These are phyloP conservation scores for Leiothrix lutea DNA, from an alignment of 2,113 vertebrate genomes.

Conservation along the genomic window DNA sequence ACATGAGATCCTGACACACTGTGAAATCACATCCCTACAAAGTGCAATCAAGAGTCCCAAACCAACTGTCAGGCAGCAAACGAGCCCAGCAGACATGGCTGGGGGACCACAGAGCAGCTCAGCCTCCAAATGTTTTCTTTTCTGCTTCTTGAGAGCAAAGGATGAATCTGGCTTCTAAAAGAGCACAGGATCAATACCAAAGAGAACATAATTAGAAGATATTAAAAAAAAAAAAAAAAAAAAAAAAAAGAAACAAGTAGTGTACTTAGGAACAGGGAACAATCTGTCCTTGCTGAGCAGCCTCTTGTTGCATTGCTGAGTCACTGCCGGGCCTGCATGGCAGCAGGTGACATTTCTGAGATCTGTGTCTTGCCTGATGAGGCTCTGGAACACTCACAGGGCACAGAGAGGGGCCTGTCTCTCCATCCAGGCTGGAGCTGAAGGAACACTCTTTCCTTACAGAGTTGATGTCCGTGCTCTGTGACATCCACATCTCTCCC, in stretches of 20 bases:
- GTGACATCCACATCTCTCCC: rapidly evolving
- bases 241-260: rapidly evolving
- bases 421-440: rapidly evolving
- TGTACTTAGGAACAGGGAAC: neutral
- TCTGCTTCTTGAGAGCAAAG: neutral
- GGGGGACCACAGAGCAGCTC: neutral
- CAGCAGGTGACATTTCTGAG: neutral
- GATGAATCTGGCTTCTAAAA: neutral
- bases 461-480: rapidly evolving
- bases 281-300: neutral
- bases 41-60: neutral
- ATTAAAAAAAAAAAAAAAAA: neutral
- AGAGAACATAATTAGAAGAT: neutral
- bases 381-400: neutral
- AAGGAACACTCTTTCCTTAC: neutral
- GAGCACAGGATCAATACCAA: neutral
- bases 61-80: neutral
- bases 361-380: neutral
- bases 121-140: neutral
- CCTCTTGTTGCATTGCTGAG: neutral
- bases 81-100: neutral
- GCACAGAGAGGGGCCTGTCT: neutral
- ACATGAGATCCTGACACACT: neutral
- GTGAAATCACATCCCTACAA: neutral
- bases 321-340: neutral